A percentile compares a stretch with the other conserved stretches of the same genome.
These are phyloP conservation scores for Silurus meridionalis DNA, from an alignment of 2,113 vertebrate species.

Conservation along the genomic window DNA sequence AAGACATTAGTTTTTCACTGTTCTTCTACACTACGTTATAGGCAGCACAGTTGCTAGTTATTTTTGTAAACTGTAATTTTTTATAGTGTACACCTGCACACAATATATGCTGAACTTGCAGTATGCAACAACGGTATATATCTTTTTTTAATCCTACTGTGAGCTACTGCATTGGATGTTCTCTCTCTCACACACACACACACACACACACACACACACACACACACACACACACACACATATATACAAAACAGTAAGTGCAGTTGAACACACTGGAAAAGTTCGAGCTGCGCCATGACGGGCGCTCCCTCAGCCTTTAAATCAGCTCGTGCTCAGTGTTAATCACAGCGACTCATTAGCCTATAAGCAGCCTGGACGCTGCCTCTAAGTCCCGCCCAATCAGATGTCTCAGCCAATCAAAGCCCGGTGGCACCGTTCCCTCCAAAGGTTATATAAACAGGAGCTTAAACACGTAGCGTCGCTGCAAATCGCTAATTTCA, in stretches of 20 bases:
- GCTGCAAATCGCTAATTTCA: conserved; percentile 67
- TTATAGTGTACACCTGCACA: neutral
- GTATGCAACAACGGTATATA: neutral
- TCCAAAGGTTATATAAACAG: conserved; percentile 69
- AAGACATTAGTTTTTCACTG: neutral
- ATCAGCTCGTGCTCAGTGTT: conserved; percentile 46
- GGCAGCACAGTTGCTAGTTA: neutral
- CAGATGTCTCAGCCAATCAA: conserved; percentile 73
- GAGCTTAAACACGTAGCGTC: conserved; percentile 61
- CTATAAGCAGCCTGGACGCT: conserved; percentile 46
- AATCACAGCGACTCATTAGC: conserved; percentile 46
- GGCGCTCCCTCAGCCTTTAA: conserved; percentile 36
- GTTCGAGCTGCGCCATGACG: conserved; percentile 40
- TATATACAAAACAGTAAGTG: neutral
- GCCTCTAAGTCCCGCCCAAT: conserved; percentile 75
- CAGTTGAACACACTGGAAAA: conserved; percentile 1
- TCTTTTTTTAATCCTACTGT: neutral
- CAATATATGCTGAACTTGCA: neutral
- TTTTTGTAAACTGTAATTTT: neutral
- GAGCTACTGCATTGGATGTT: no score
- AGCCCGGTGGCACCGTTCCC: conserved; percentile 68
- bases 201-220: no score
- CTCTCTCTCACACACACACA: no score
- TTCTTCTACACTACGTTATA: neutral
- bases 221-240: neutral